Evolutionary conservation across 2,113 vertebrate species (phyloP).

Genomic region (Scalopus aquaticus): DNA sequence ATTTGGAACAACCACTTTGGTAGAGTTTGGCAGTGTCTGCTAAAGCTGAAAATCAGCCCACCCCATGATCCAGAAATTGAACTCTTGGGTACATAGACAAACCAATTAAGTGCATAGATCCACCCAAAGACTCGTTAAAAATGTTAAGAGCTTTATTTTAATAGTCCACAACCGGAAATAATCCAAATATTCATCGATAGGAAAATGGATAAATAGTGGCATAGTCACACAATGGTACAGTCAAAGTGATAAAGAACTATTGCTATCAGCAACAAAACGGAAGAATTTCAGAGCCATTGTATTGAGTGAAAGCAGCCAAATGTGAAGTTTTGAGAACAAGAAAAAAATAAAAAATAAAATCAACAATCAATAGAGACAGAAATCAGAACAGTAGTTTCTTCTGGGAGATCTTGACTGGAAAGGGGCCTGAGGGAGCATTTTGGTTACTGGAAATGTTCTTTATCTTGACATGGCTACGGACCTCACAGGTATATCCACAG

Average conservation of each 20-base stretch:
- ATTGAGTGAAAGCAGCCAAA: neutral
- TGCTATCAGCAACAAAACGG: neutral
- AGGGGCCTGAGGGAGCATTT: neutral
- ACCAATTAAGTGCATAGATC: neutral
- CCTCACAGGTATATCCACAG: neutral
- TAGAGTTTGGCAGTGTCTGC: neutral
- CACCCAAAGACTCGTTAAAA: neutral
- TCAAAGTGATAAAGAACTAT: neutral
- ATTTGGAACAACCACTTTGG: neutral
- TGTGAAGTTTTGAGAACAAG: neutral
- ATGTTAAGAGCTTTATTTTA: neutral
- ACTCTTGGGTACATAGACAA: neutral
- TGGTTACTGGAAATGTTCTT: neutral
- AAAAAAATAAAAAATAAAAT: neutral
- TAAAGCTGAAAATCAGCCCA: neutral
- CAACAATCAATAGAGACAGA: neutral
- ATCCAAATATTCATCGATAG: neutral
- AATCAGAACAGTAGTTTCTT: neutral
- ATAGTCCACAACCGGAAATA: neutral
- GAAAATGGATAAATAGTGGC: neutral
- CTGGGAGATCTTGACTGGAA: neutral
- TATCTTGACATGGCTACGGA: neutral
- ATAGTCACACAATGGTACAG: neutral
- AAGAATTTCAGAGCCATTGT: neutral
- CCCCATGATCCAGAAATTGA: neutral